These are phyloP conservation scores for Aplidium turbinatum DNA, from an alignment of 23 tunicate genomes.

Conservation along the genomic window DNA sequence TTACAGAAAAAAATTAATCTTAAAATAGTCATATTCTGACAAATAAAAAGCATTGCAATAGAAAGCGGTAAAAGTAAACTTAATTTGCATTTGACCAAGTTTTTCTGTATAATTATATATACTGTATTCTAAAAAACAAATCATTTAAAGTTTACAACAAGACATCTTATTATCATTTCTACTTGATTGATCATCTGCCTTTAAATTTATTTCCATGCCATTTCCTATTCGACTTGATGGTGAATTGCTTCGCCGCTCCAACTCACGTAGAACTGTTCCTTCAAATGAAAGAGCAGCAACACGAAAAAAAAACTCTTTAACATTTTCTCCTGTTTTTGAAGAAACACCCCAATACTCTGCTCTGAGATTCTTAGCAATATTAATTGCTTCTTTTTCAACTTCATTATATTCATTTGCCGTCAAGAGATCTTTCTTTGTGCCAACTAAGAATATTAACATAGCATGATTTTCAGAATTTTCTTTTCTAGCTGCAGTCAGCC, in stretches of 20 bases:
- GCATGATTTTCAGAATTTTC: slow-evolving; percentile 40
- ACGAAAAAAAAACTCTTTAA: slow-evolving; percentile 75
- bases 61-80: no score
- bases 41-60: no score
- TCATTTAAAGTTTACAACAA: no score
- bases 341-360: slow-evolving; percentile 94
- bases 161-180: no score
- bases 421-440: slow-evolving; percentile 73
- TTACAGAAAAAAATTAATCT: no score
- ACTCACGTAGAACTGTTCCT: slow-evolving; percentile 45
- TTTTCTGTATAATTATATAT: no score
- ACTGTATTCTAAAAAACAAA: no score
- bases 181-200: no score
- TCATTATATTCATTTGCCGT: slow-evolving; percentile 39
- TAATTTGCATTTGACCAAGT: no score
- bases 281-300: slow-evolving; percentile 90
- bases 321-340: slow-evolving; percentile 67
- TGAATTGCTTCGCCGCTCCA: slow-evolving; percentile 31
- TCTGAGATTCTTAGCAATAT: slow-evolving; percentile 53
- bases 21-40: no score
- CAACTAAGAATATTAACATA: slow-evolving; percentile 57
- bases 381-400: slow-evolving; percentile 74
- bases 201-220: no score
- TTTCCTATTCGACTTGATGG: slow-evolving; percentile 35
- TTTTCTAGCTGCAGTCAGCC: slow-evolving; percentile 76